phyloP scores from a whole-genome alignment of 2,888 invertebrate genomes.

The Drosophila borborema region DNA sequence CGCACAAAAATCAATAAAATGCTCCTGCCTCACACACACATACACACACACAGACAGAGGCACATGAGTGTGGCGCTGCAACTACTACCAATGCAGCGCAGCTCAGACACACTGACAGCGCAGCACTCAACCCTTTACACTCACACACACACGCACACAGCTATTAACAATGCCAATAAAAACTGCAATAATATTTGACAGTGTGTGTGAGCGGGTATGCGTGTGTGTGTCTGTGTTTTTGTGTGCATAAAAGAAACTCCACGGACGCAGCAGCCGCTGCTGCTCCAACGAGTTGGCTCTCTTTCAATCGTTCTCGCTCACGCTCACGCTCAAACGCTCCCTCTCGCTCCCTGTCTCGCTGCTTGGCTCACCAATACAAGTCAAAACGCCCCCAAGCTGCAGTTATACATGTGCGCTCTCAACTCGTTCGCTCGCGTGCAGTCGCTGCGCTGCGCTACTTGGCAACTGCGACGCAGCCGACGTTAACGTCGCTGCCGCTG shows the following conservation, averaged over 20 bases:
- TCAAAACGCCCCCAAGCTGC: conserved; percentile 53
- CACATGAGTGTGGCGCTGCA: conserved; percentile 24
- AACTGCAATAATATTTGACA: conserved; percentile 55
- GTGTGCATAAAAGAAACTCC: conserved; percentile 57
- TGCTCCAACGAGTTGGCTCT: conserved; percentile 45
- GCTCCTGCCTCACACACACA: conserved; percentile 32
- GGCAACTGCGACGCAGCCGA: conserved; percentile 11
- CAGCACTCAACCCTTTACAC: conserved; percentile 56
- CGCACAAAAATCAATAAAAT: conserved; percentile 69
- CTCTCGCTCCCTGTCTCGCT: not conserved
- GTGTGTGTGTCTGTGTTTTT: conserved; percentile 16
- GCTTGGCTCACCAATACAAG: conserved; percentile 48
- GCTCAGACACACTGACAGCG: conserved; percentile 31
- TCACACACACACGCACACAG: conserved; percentile 18
- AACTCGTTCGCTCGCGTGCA: conserved; percentile 48
- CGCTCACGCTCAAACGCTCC: not conserved
- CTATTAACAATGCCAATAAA: conserved; percentile 52
- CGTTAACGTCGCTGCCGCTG: conserved; percentile 10
- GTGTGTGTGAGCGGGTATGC: conserved; percentile 20
- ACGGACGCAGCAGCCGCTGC: conserved; percentile 54
- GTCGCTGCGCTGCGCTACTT: conserved; percentile 24
- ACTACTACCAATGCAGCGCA: conserved; percentile 48
- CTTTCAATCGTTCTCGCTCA: conserved; percentile 14
- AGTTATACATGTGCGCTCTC: conserved; percentile 34
- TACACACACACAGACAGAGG: conserved; percentile 14